phyloP scores from a whole-genome alignment of 1,140 invertebrate species.

The Rhynchophorus ferrugineus region DNA sequence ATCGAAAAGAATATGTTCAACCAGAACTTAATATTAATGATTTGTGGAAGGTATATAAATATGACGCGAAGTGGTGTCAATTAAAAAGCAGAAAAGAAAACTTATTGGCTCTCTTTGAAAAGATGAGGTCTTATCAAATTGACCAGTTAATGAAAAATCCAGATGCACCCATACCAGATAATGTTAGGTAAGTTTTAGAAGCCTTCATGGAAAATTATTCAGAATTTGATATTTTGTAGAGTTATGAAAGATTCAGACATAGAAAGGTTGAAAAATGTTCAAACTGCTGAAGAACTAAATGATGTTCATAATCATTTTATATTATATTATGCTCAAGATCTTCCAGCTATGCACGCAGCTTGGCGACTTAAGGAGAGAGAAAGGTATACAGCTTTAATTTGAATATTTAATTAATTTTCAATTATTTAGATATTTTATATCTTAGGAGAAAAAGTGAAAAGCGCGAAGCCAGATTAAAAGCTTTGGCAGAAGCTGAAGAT shows the following conservation, averaged over 20 bases:
- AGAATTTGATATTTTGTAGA: conserved; percentile 39
- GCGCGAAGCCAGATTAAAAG: conserved; percentile 43
- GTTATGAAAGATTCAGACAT: conserved; percentile 83
- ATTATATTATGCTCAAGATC: conserved; percentile 82
- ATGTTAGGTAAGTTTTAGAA: conserved; percentile 45
- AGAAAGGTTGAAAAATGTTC: conserved; percentile 69
- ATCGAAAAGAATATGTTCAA: conserved; percentile 95
- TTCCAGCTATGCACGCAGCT: conserved; percentile 77
- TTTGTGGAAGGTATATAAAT: conserved; percentile 95
- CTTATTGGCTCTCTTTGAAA: conserved; percentile 74
- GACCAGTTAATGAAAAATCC: conserved; percentile 77
- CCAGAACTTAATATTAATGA: conserved; percentile 93
- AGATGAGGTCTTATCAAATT: conserved; percentile 87
- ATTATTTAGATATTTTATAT: not conserved
- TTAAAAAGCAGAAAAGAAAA: conserved; percentile 80
- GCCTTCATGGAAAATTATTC: no score
- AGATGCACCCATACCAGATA: conserved; percentile 76
- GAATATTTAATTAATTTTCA: not conserved
- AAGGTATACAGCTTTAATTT: conserved; percentile 38
- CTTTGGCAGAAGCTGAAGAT: conserved; percentile 49
- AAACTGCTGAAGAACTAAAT: conserved; percentile 84
- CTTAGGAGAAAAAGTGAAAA: conserved; percentile 48
- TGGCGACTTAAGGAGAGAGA: conserved; percentile 55
- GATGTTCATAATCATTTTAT: conserved; percentile 92
- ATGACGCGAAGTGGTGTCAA: conserved; percentile 96